Evolutionary conservation across 2,888 invertebrate species (phyloP), one percentile per base, ranked within the genome.

Genomic region (Antheraea assamensis): DNA sequence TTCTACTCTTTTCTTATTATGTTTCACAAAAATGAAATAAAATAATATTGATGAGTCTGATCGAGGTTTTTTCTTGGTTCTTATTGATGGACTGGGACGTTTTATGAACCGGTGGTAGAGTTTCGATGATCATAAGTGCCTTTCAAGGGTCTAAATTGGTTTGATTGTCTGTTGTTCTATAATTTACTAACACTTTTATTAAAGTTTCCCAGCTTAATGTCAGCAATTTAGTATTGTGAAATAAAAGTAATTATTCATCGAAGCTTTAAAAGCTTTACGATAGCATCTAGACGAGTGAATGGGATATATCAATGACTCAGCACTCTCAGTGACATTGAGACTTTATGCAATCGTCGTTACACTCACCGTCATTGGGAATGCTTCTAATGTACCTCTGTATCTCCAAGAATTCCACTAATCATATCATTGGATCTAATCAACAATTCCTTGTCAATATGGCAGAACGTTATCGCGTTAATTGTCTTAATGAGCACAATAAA

Each of bases 291-390:
- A 42, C 72, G 71, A 80, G 82, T 83, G 84, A 85, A 81, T 81
- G 85, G 82, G 73, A 76, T 76, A 81, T 80, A 84, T 83, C 84
- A 85, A 82, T 84, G 84, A 85, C 84, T 81, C 77, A 24, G 78
- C 78, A 78, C 79, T 80, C 80, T 81, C 78, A 74, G 78, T 79
- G 79, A 79, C 79, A 80, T 82, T 82, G 81, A 74, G 75, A 70
- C 75, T 74, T 78, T 77, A 73, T 76, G 78, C 77, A 78, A 78
- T 70, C 52, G 52, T 73, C 52, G n/a, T 52, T 61, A 72, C 70
- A 72, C 70, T 72, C 71, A 68, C 47, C 49, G 21, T 68, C 68
- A 10, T 68, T 35, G 68, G n/a, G 21, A 68, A 68, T 68, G 35
- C 35, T 35, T n/a, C n/a, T 68, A 30, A 42, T 13, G 21, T 68